These are phyloP conservation scores for Melanostigma gelatinosum DNA, from an alignment of 2,113 vertebrate species.

Conservation along the genomic window DNA sequence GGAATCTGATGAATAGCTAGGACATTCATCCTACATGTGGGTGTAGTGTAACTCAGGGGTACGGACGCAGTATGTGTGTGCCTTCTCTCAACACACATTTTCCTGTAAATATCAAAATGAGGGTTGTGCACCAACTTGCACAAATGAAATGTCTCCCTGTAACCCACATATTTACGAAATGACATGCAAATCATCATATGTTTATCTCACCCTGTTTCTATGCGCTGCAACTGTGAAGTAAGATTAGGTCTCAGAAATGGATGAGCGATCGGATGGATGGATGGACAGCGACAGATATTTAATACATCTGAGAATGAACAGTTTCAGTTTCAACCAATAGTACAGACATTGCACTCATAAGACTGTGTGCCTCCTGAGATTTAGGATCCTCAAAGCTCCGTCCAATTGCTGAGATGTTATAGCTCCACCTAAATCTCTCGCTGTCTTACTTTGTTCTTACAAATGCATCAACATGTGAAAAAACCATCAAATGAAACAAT, in stretches of 20 bases:
- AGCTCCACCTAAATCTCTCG: background rate
- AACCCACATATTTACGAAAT: background rate
- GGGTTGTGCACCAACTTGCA: background rate
- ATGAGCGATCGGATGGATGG: background rate
- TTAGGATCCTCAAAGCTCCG: constrained; percentile 21
- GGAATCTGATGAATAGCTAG: constrained; percentile 1
- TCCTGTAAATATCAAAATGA: background rate
- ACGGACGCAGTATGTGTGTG: background rate
- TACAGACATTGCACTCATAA: background rate
- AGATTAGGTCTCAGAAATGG: background rate
- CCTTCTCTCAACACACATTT: background rate
- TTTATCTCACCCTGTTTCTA: background rate
- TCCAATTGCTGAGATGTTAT: constrained; percentile 3
- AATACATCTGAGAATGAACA: background rate
- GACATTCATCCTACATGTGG: background rate
- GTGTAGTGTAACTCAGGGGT: background rate
- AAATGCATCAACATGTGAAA: background rate
- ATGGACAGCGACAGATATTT: background rate
- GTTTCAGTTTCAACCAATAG: background rate
- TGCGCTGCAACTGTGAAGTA: background rate
- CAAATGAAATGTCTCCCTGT: background rate
- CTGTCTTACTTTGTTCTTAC: constrained; percentile 1
- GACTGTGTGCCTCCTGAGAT: background rate
- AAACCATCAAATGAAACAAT: constrained; percentile 19
- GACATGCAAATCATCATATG: background rate